These are phyloP conservation scores for Pimpla rufipes DNA, from an alignment of 2,888 invertebrate species.

Conservation along the genomic window DNA sequence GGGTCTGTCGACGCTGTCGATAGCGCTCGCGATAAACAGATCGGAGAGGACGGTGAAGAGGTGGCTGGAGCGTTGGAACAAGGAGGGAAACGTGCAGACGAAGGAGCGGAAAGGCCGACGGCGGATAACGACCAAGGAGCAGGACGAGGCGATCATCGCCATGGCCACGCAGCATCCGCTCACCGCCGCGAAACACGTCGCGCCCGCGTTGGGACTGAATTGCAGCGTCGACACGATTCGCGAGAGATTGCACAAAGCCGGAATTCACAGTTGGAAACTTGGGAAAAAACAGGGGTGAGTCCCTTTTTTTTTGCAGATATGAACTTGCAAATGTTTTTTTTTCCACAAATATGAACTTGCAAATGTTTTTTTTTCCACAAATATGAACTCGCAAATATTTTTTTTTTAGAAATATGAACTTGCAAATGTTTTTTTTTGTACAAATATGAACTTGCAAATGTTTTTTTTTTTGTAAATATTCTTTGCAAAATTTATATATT, in stretches of 20 bases:
- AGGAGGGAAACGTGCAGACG: conserved; percentile 84
- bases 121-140: conserved; percentile 83
- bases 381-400: no score
- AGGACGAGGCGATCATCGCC: conserved; percentile 84
- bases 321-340: not conserved
- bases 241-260: conserved; percentile 83
- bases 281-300: conserved; percentile 83
- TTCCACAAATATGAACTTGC: not conserved
- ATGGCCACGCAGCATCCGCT: conserved; percentile 84
- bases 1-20: conserved; percentile 83
- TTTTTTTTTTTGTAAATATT: no score
- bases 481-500: no score
- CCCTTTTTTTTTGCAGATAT: not conserved
- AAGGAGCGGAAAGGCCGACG: conserved; percentile 84
- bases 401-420: not conserved
- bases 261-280: conserved; percentile 84
- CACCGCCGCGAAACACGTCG: conserved; percentile 84
- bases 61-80: conserved; percentile 84
- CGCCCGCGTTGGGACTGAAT: conserved; percentile 83
- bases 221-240: conserved; percentile 84
- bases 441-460: no score
- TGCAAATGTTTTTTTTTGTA: no score
- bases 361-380: not conserved
- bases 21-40: conserved; percentile 83
- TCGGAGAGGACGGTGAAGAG: conserved; percentile 84